phyloP scores from a whole-genome alignment of 1,140 invertebrate genomes.

The Anthonomus grandis region DNA sequence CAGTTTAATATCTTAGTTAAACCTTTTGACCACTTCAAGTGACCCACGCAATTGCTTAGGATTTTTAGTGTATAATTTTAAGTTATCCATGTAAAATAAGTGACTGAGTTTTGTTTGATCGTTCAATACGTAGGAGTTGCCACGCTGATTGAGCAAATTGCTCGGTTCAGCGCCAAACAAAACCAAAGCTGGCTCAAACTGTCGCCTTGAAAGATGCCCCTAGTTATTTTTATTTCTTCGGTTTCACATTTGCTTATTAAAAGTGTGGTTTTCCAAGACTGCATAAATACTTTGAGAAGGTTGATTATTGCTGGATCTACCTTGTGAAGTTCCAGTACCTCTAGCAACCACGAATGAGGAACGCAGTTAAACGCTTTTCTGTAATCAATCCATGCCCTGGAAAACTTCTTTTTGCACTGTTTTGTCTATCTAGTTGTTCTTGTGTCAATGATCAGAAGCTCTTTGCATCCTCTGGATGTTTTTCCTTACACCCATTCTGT shows the following conservation, averaged over 20 bases:
- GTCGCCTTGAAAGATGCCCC: slow-evolving; percentile 36
- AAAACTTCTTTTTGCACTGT: slow-evolving; percentile 13
- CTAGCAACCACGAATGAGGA: slow-evolving; percentile 27
- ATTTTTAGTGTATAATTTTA: too few relatives aligned
- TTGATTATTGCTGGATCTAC: slow-evolving; percentile 13
- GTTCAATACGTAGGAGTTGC: too few relatives aligned
- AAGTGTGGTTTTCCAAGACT: neutral
- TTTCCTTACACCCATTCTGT: slow-evolving; percentile 26
- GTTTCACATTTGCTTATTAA: neutral
- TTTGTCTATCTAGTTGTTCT: slow-evolving; percentile 16
- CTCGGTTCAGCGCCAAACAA: slow-evolving; percentile 25
- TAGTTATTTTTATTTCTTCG: slow-evolving; percentile 13
- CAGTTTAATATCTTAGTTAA: too few relatives aligned
- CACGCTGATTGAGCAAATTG: too few relatives aligned
- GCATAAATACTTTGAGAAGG: neutral
- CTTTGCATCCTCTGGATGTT: slow-evolving; percentile 25
- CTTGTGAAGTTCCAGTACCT: slow-evolving; percentile 28
- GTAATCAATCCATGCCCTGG: slow-evolving; percentile 26
- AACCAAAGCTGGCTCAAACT: slow-evolving; percentile 32
- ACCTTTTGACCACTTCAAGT: too few relatives aligned
- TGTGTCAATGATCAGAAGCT: slow-evolving; percentile 24
- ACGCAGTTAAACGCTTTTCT: slow-evolving; percentile 27
- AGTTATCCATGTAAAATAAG: too few relatives aligned
- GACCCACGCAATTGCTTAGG: too few relatives aligned
- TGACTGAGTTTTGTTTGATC: too few relatives aligned